These are phyloP conservation scores for Dicrurus megarhynchus DNA, from an alignment of 2,113 vertebrate genomes.

Conservation along the genomic window DNA sequence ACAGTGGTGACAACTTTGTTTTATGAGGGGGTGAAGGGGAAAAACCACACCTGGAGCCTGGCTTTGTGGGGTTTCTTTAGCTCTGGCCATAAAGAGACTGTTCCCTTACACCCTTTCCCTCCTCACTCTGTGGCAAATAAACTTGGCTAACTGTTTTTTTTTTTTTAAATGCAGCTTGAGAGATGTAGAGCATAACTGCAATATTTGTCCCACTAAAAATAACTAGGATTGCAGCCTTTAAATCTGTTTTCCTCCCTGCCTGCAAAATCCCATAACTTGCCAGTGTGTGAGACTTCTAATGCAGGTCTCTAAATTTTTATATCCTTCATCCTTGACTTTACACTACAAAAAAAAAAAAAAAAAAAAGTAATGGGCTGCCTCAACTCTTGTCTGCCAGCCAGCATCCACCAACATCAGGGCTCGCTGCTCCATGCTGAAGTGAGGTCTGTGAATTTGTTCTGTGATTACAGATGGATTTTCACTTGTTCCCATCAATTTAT, in stretches of 20 bases:
- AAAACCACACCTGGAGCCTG: background rate
- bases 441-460: background rate
- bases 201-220: constrained; percentile 54
- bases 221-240: constrained; percentile 14
- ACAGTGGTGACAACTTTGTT: background rate
- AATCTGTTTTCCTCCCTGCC: constrained; percentile 4
- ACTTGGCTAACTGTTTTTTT: background rate
- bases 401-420: background rate
- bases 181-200: background rate
- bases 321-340: constrained; percentile 6
- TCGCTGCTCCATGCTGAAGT: background rate
- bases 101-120: background rate
- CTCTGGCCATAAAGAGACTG: background rate
- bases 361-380: background rate
- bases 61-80: background rate
- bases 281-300: background rate
- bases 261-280: background rate
- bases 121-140: background rate
- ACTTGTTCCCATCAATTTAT: background rate
- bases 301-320: constrained; percentile 14
- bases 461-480: constrained; percentile 9
- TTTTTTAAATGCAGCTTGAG: background rate
- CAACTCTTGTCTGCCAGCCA: background rate
- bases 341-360: background rate
- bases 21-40: background rate